phyloP scores from a whole-genome alignment of 1,140 invertebrate genomes.

The Brachionus manjavacas region DNA sequence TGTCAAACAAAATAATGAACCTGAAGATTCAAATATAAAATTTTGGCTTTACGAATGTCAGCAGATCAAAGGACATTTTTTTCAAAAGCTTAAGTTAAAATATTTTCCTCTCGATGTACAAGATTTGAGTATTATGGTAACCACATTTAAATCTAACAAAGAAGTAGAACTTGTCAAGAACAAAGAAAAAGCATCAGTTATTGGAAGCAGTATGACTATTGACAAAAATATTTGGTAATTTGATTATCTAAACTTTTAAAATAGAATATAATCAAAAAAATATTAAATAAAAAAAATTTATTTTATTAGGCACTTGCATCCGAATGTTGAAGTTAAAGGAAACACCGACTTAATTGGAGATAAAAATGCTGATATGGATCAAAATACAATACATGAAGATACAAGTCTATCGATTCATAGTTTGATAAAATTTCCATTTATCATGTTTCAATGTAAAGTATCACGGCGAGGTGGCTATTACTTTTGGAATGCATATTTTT shows the following conservation, averaged over 20 bases:
- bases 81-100: not conserved
- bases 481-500: constrained; percentile 48
- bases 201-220: constrained; percentile 26
- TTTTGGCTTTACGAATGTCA: not conserved
- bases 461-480: constrained; percentile 46
- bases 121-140: constrained; percentile 41
- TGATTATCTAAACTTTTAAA: too few species aligned
- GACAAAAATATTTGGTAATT: constrained; percentile 40
- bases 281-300: too few species aligned
- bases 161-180: constrained; percentile 36
- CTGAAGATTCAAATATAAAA: not conserved
- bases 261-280: too few species aligned
- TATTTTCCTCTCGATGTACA: constrained; percentile 14
- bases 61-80: constrained; percentile 14
- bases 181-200: not conserved
- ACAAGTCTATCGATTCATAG: not conserved
- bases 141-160: constrained; percentile 25
- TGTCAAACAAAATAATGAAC: not conserved
- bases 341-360: constrained; percentile 44
- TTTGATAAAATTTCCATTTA: constrained; percentile 41
- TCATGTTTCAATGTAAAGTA: constrained; percentile 45
- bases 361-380: not conserved
- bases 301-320: constrained; percentile 45
- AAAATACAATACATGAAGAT: not conserved
- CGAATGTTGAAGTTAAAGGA: constrained; percentile 45